These are phyloP conservation scores for Hoplodrina blanda DNA, from an alignment of 2,888 invertebrate species.

Conservation along the genomic window DNA sequence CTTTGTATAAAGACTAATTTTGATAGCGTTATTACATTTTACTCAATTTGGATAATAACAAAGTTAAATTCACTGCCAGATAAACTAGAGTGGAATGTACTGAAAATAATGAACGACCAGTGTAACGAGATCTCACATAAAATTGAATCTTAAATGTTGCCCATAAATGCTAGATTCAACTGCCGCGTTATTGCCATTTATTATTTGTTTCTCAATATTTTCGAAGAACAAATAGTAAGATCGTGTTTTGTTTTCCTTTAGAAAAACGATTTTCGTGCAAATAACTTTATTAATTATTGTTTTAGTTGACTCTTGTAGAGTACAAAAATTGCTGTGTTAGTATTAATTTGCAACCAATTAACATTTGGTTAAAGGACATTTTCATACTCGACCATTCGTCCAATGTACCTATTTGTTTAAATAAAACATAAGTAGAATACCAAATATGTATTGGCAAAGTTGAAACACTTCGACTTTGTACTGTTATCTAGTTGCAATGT, in stretches of 20 bases:
- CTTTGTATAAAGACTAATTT: neutral
- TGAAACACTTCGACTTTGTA: slow-evolving; percentile 26
- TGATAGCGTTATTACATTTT: neutral
- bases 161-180: neutral
- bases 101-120: neutral
- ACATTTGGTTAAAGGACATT: slow-evolving; percentile 31
- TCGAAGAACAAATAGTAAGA: too few relatives aligned
- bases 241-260: too few relatives aligned
- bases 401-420: slow-evolving; percentile 38
- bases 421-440: slow-evolving; percentile 39
- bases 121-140: neutral
- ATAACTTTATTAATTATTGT: slow-evolving; percentile 18
- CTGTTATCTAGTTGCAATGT: slow-evolving; percentile 59
- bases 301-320: slow-evolving; percentile 71
- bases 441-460: slow-evolving; percentile 49
- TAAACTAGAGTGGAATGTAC: neutral
- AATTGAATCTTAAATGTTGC: neutral
- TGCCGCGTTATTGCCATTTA: slow-evolving; percentile 17
- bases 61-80: neutral
- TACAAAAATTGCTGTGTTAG: slow-evolving; percentile 62
- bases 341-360: slow-evolving; percentile 28
- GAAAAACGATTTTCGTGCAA: slow-evolving; percentile 36
- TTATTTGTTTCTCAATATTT: too few relatives aligned
- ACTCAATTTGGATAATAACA: neutral
- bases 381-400: slow-evolving; percentile 21